A percentile compares a stretch with the other conserved stretches of the same genome.
Conservation (phyloP, 2,797 vertebrate genomes). For the Ptychadena robeensis region DNA sequence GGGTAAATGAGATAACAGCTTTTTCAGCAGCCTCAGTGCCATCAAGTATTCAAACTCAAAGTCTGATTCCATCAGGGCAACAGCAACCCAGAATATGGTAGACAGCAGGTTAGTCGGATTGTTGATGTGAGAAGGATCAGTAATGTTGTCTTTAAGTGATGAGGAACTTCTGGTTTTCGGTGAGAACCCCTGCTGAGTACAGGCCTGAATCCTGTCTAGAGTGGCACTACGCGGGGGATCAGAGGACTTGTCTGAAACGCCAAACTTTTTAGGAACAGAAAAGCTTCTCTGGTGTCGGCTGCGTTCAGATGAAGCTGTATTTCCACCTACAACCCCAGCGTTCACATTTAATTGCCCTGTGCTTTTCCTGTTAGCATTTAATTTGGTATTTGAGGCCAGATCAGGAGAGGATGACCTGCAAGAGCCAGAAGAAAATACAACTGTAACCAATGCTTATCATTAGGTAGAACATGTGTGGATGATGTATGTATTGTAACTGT, state of each 20-base stretch:
- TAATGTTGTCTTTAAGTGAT: slow-evolving; percentile 84
- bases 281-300: slow-evolving; percentile 95
- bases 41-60: slow-evolving; percentile 99
- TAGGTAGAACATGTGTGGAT: background rate
- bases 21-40: slow-evolving; percentile 91
- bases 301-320: slow-evolving; percentile 84
- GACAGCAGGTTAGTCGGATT: slow-evolving; percentile 92
- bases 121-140: slow-evolving; percentile 90
- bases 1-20: slow-evolving; percentile 89
- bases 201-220: slow-evolving; percentile 95
- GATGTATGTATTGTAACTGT: too few relatives aligned
- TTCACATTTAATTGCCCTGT: slow-evolving; percentile 93
- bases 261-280: slow-evolving; percentile 98
- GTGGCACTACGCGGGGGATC: slow-evolving; percentile 97
- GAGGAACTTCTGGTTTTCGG: slow-evolving; percentile 86
- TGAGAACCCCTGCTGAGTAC: slow-evolving; percentile 89
- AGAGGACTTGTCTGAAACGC: slow-evolving; percentile 84
- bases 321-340: slow-evolving; percentile 78
- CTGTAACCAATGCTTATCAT: background rate
- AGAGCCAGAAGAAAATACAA: background rate
- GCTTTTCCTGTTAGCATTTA: slow-evolving; percentile 92
- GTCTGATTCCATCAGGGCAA: slow-evolving; percentile 98
- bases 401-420: slow-evolving; percentile 94
- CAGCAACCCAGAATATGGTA: slow-evolving; percentile 96
- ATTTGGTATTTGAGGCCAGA: slow-evolving; percentile 87